These are phyloP conservation scores for Dendrolimus punctatus DNA, from an alignment of 1,140 invertebrate species.

Conservation along the genomic window DNA sequence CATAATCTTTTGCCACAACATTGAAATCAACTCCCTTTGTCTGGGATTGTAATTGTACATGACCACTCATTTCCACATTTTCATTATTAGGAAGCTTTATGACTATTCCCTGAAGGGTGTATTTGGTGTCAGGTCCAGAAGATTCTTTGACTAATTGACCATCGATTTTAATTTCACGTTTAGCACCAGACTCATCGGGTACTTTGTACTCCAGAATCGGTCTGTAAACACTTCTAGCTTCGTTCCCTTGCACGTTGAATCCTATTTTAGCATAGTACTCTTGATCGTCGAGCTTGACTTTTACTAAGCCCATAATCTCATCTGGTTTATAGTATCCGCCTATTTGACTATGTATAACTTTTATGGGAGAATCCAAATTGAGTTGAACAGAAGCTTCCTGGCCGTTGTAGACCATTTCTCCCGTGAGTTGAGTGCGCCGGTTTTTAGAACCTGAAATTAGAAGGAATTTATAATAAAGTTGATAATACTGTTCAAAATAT, in stretches of 20 bases:
- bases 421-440: conserved; percentile 71
- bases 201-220: conserved; percentile 80
- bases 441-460: conserved; percentile 74
- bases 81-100: conserved; percentile 59
- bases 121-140: conserved; percentile 54
- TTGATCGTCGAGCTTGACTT: conserved; percentile 72
- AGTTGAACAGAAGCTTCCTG: conserved; percentile 73
- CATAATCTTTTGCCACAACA: conserved; percentile 65
- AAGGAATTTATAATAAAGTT: too few species aligned
- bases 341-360: conserved; percentile 69
- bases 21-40: conserved; percentile 54
- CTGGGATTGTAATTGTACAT: neutral
- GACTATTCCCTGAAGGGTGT: conserved; percentile 74
- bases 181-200: conserved; percentile 64
- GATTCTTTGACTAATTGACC: conserved; percentile 46
- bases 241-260: conserved; percentile 72
- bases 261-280: conserved; percentile 77
- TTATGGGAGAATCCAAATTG: conserved; percentile 74
- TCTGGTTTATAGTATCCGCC: conserved; percentile 68
- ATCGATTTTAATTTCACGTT: conserved; percentile 43
- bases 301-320: conserved; percentile 72
- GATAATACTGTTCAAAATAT: too few species aligned
- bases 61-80: conserved; percentile 15
- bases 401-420: conserved; percentile 58
- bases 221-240: conserved; percentile 72